phyloP scores from a whole-genome alignment of 2,113 vertebrate species.

The Odontophorus gujanensis region DNA sequence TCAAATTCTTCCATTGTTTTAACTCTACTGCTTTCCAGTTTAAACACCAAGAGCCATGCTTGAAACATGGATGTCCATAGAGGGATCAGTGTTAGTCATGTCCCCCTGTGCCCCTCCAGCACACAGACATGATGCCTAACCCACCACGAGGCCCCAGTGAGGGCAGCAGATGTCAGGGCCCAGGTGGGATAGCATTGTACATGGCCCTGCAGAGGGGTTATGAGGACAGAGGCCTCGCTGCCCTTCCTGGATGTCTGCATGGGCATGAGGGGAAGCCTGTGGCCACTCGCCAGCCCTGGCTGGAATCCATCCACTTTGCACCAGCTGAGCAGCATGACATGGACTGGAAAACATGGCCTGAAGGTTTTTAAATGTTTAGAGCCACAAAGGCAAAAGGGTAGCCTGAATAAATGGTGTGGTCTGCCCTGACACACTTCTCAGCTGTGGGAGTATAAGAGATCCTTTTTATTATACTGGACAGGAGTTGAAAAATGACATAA shows the following conservation, averaged over 20 bases:
- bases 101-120: accelerated
- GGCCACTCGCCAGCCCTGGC: neutral
- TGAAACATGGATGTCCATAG: neutral
- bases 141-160: neutral
- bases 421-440: constrained; percentile 6
- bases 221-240: accelerated
- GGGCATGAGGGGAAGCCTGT: neutral
- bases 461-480: constrained; percentile 25
- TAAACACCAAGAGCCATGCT: neutral
- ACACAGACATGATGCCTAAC: neutral
- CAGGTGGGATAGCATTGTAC: accelerated
- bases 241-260: neutral
- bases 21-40: neutral
- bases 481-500: constrained; percentile 53
- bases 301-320: constrained; percentile 39
- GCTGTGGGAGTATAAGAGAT: neutral
- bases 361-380: constrained; percentile 40
- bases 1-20: neutral
- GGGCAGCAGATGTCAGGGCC: accelerated
- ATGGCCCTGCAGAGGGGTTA: accelerated
- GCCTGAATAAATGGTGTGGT: neutral
- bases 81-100: neutral
- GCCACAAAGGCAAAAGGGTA: constrained; percentile 12
- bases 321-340: neutral
- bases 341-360: constrained; percentile 40